Evolutionary conservation across 2,888 invertebrate species (phyloP).

Genomic region (Watsonalla binaria): DNA sequence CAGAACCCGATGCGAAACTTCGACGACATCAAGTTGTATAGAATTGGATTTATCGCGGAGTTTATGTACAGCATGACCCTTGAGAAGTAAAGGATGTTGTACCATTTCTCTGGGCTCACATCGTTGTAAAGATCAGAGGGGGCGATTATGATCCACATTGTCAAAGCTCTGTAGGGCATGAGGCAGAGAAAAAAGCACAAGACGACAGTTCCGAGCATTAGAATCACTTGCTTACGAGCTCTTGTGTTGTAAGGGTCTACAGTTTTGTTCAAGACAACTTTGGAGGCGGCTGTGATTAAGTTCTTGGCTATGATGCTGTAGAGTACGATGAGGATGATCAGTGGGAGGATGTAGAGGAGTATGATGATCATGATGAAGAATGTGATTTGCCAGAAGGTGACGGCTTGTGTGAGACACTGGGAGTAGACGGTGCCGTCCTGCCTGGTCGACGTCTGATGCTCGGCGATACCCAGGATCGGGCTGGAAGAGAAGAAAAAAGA

Average conservation of each 20-base stretch:
- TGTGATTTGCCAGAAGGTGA: conserved; percentile 85
- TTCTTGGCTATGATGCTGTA: conserved; percentile 92
- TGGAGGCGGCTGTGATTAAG: conserved; percentile 84
- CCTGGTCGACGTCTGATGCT: conserved; percentile 83
- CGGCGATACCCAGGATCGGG: conserved; percentile 87
- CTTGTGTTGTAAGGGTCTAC: conserved; percentile 84
- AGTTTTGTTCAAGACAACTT: conserved; percentile 84
- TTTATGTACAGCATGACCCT: conserved; percentile 93
- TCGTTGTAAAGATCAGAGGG: conserved; percentile 83
- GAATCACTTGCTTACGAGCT: conserved; percentile 89
- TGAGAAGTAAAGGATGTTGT: conserved; percentile 89
- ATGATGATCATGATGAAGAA: conserved; percentile 89
- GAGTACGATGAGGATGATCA: conserved; percentile 86
- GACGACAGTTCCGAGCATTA: conserved; percentile 93
- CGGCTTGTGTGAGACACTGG: conserved; percentile 89
- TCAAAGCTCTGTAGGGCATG: conserved; percentile 90
- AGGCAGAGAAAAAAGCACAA: conserved; percentile 92
- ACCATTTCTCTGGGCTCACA: conserved; percentile 87
- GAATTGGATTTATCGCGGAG: conserved; percentile 92
- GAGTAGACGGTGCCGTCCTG: conserved; percentile 84
- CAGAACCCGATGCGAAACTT: conserved; percentile 91
- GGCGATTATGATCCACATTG: conserved; percentile 89
- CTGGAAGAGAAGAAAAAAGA: conserved; percentile 79
- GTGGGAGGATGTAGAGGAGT: conserved; percentile 89
- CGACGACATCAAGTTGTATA: conserved; percentile 95